phyloP scores from a whole-genome alignment of 2,797 vertebrate genomes.

The Gymnoscopelus braueri region DNA sequence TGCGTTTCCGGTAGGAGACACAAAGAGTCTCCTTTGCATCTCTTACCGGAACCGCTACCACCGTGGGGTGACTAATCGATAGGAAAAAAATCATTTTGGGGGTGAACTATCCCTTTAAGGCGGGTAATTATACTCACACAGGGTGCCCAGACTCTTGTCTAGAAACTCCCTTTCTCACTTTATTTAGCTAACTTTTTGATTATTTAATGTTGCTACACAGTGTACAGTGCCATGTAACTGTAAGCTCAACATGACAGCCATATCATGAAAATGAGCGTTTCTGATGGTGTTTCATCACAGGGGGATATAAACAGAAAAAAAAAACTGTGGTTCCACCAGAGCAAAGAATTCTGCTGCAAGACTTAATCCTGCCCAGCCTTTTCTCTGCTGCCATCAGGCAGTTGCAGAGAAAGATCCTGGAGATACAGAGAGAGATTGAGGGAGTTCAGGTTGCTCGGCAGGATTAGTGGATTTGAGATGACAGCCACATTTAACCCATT shows the following conservation, averaged over 20 bases:
- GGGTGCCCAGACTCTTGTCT: too few species aligned
- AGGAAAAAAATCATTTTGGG: too few species aligned
- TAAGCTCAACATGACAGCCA: constrained; percentile 1
- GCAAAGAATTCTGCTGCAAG: constrained; percentile 49
- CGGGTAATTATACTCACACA: too few species aligned
- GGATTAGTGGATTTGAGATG: constrained; percentile 76
- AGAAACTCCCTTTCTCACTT: too few species aligned
- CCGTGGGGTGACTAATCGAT: too few species aligned
- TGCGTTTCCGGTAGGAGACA: too few species aligned
- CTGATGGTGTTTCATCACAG: neutral
- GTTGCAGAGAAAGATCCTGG: constrained; percentile 59
- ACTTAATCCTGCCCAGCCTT: constrained; percentile 40
- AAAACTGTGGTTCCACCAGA: constrained; percentile 32
- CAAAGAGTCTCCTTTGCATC: too few species aligned
- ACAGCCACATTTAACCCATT: constrained; percentile 63
- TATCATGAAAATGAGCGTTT: neutral
- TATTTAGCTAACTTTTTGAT: neutral
- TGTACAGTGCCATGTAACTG: neutral
- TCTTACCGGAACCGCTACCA: too few species aligned
- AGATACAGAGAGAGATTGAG: constrained; percentile 68
- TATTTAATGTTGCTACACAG: neutral
- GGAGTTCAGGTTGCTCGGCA: constrained; percentile 63
- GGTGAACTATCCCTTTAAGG: too few species aligned
- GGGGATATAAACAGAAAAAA: constrained; percentile 28
- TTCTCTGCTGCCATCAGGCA: constrained; percentile 46